phyloP scores from a whole-genome alignment of 1,140 invertebrate species.

The Drosophila sp. region DNA sequence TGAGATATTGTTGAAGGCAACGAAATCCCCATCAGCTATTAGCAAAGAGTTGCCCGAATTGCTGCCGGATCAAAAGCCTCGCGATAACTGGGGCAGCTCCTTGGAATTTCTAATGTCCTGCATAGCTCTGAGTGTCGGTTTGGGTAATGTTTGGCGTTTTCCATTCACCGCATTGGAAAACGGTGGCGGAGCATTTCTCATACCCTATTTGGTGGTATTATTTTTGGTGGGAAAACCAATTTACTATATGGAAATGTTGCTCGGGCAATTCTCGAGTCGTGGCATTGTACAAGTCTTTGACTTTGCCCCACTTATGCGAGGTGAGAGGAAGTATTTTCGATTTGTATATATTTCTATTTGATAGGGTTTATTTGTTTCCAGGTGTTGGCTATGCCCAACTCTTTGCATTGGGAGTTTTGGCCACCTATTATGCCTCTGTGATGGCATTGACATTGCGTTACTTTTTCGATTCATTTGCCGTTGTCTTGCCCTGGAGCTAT shows the following conservation, averaged over 20 bases:
- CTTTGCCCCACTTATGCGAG: slow-evolving; percentile 86
- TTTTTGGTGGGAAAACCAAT: slow-evolving; percentile 93
- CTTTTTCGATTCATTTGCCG: slow-evolving; percentile 86
- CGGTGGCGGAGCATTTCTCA: slow-evolving; percentile 89
- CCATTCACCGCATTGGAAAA: slow-evolving; percentile 93
- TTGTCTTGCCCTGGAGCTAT: slow-evolving; percentile 86
- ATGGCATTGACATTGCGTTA: slow-evolving; percentile 90
- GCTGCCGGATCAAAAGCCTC: slow-evolving; percentile 40
- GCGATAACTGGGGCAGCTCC: slow-evolving; percentile 92
- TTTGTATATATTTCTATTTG: no score
- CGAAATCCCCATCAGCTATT: slow-evolving; percentile 19
- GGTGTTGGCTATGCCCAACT: slow-evolving; percentile 91
- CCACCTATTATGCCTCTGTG: slow-evolving; percentile 90
- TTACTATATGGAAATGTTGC: slow-evolving; percentile 93
- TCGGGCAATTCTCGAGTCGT: slow-evolving; percentile 90
- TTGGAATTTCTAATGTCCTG: slow-evolving; percentile 95
- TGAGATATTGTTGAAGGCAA: slow-evolving; percentile 30
- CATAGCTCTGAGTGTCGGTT: slow-evolving; percentile 94
- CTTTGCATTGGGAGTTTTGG: slow-evolving; percentile 87
- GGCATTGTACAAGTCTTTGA: slow-evolving; percentile 88
- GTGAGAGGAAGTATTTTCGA: slow-evolving; percentile 72
- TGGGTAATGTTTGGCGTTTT: slow-evolving; percentile 88
- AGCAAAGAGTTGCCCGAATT: slow-evolving; percentile 25
- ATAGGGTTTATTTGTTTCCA: slow-evolving; percentile 56
- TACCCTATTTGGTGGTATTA: slow-evolving; percentile 93